These are phyloP conservation scores for Parazoanthus darwini DNA, from an alignment of 92 coral and sea anemone genomes.

Conservation along the genomic window DNA sequence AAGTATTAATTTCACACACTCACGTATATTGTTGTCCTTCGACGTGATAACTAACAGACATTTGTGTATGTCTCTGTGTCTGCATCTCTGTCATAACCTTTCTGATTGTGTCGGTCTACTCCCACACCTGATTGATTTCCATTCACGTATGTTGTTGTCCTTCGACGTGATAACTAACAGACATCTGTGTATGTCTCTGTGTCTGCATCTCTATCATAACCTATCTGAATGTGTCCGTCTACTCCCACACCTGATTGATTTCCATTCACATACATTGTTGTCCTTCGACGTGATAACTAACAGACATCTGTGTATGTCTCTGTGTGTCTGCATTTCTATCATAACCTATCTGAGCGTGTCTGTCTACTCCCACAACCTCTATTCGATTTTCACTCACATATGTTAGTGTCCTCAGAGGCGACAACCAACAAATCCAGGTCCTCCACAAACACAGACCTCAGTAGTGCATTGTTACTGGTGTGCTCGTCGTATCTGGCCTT, in stretches of 20 bases:
- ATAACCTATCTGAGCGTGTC: neutral
- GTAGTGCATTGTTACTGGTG: slow-evolving; percentile 74
- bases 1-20: neutral
- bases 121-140: neutral
- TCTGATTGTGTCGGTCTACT: neutral
- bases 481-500: slow-evolving; percentile 54
- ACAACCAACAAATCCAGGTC: slow-evolving; percentile 88
- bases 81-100: neutral
- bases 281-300: slow-evolving; percentile 90
- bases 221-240: neutral
- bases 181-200: no score
- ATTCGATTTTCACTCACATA: slow-evolving; percentile 68
- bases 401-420: slow-evolving; percentile 94
- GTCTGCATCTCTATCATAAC: no score
- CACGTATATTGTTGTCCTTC: no score
- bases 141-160: no score
- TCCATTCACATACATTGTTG: slow-evolving; percentile 33
- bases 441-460: slow-evolving; percentile 95
- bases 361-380: neutral
- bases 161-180: no score
- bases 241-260: neutral
- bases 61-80: no score
- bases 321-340: neutral
- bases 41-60: no score
- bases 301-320: neutral